These are phyloP conservation scores for Hestina assimilis DNA, from an alignment of 1,140 invertebrate genomes.

Conservation along the genomic window DNA sequence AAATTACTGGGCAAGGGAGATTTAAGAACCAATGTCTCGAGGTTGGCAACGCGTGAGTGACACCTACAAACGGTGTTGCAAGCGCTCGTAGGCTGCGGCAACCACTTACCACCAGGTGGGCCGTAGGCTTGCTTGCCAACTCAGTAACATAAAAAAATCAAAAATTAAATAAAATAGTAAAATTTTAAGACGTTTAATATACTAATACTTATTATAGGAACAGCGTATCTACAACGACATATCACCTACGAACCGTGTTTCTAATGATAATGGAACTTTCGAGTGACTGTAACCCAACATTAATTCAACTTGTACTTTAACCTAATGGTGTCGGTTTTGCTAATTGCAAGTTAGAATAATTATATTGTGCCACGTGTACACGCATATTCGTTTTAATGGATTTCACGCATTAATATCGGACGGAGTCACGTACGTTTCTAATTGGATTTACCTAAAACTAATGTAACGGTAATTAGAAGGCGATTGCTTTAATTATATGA, in stretches of 20 bases:
- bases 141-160: no score
- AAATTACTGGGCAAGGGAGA: no score
- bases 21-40: no score
- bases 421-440: slow-evolving; percentile 40
- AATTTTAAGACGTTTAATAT: no score
- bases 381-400: slow-evolving; percentile 68
- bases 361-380: slow-evolving; percentile 60
- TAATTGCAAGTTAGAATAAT: slow-evolving; percentile 74
- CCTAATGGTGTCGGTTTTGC: slow-evolving; percentile 72
- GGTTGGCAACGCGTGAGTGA: no score
- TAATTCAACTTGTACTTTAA: slow-evolving; percentile 72
- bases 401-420: slow-evolving; percentile 56
- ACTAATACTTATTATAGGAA: no score
- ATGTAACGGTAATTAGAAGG: slow-evolving; percentile 31
- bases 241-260: slow-evolving; percentile 1
- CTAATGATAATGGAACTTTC: slow-evolving; percentile 75
- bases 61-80: no score
- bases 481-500: background rate
- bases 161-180: no score
- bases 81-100: no score
- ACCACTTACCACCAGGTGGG: no score
- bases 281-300: slow-evolving; percentile 69
- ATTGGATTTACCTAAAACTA: slow-evolving; percentile 45
- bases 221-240: no score
- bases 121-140: no score